Evolutionary conservation across 1,140 invertebrate genomes (phyloP).

Genomic region (Thaumetopoea pityocampa): DNA sequence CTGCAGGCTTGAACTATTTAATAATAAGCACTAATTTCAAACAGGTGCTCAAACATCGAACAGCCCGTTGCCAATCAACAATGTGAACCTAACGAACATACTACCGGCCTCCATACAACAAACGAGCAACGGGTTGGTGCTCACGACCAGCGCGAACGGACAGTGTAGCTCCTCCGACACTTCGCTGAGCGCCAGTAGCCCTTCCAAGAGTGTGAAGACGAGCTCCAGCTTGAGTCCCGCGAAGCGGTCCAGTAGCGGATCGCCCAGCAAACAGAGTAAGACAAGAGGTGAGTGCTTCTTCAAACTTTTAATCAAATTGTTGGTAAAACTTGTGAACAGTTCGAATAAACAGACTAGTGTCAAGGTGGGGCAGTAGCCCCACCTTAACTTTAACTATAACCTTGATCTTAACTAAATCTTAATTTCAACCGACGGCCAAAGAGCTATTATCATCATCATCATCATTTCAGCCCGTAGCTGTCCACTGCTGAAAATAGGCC

Average conservation of each 20-base stretch:
- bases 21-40: background rate
- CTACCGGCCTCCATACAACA: constrained; percentile 52
- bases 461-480: too few species aligned
- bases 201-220: constrained; percentile 90
- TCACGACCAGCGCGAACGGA: constrained; percentile 61
- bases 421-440: too few species aligned
- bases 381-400: too few species aligned
- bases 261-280: constrained; percentile 85
- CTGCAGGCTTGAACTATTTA: too few species aligned
- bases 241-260: constrained; percentile 89
- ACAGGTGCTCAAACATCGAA: constrained; percentile 49
- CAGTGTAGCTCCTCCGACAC: constrained; percentile 72
- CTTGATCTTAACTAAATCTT: too few species aligned
- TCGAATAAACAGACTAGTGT: too few species aligned
- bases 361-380: too few species aligned
- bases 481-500: too few species aligned
- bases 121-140: constrained; percentile 51
- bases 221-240: constrained; percentile 89
- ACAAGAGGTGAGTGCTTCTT: constrained; percentile 75
- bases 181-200: constrained; percentile 83
- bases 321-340: too few species aligned
- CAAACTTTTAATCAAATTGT: background rate
- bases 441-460: too few species aligned
- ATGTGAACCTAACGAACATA: constrained; percentile 47
- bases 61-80: constrained; percentile 59